Evolutionary conservation across 1,140 invertebrate genomes (phyloP).

Genomic region (Galleria mellonella): DNA sequence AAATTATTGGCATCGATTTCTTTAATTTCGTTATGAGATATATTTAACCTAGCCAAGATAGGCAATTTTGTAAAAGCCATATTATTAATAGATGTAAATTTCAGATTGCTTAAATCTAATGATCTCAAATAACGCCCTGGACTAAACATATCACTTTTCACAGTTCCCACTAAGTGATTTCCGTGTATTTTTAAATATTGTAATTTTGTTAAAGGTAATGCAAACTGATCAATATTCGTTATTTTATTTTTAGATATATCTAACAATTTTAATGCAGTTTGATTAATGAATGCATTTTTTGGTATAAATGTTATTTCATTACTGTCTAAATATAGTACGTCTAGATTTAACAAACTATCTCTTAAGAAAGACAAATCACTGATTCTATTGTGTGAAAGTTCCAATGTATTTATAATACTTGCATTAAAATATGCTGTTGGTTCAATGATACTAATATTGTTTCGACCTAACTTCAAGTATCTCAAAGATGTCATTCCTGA

Average conservation of each 20-base stretch:
- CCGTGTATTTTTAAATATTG: slow-evolving; percentile 44
- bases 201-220: slow-evolving; percentile 38
- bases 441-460: slow-evolving; percentile 21
- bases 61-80: slow-evolving; percentile 40
- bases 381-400: slow-evolving; percentile 44
- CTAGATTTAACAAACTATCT: slow-evolving; percentile 27
- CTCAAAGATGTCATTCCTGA: slow-evolving; percentile 20
- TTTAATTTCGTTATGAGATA: slow-evolving; percentile 43
- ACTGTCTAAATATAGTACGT: slow-evolving; percentile 36
- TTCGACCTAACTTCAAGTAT: slow-evolving; percentile 41
- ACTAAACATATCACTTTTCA: slow-evolving; percentile 36
- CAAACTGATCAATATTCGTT: slow-evolving; percentile 24
- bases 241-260: slow-evolving; percentile 48
- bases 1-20: slow-evolving; percentile 40
- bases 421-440: slow-evolving; percentile 17
- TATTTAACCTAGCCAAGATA: slow-evolving; percentile 39
- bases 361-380: slow-evolving; percentile 31
- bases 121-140: slow-evolving; percentile 37
- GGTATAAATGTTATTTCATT: slow-evolving; percentile 31
- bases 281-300: slow-evolving; percentile 26
- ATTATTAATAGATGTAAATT: slow-evolving; percentile 36
- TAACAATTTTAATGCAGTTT: slow-evolving; percentile 28
- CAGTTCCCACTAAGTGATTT: slow-evolving; percentile 30
- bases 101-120: slow-evolving; percentile 45
- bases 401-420: slow-evolving; percentile 22